Conservation (phyloP, 1,140 invertebrate species). For the Calliopsis andreniformis region DNA sequence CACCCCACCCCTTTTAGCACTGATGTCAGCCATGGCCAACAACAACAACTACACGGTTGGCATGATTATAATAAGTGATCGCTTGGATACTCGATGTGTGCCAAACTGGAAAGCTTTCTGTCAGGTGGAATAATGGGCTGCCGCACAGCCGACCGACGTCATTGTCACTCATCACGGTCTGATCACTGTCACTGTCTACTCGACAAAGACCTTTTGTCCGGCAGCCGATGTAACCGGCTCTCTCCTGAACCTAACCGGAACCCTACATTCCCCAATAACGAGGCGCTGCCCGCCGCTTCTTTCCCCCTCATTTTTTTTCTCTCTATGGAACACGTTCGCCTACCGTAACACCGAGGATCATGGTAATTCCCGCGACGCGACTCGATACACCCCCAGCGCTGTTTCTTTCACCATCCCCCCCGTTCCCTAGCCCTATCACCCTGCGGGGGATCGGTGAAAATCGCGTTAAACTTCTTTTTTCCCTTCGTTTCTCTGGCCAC, state of each 20-base stretch:
- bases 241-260: conserved; percentile 61
- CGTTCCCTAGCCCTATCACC: neutral
- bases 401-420: neutral
- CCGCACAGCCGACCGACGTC: conserved; percentile 68
- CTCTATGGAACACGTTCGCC: conserved; percentile 16
- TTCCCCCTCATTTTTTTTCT: conserved; percentile 6
- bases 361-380: conserved; percentile 51
- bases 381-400: conserved; percentile 32
- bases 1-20: conserved; percentile 49
- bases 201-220: conserved; percentile 68
- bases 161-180: conserved; percentile 70
- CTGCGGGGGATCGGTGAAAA: conserved; percentile 10
- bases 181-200: conserved; percentile 69
- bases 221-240: conserved; percentile 57
- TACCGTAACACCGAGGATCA: conserved; percentile 50
- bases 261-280: conserved; percentile 64
- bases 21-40: conserved; percentile 65
- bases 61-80: conserved; percentile 70
- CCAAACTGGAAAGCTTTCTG: conserved; percentile 71
- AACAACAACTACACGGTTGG: conserved; percentile 62
- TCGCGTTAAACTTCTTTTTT: conserved; percentile 5
- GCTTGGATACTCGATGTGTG: conserved; percentile 71
- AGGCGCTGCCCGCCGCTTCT: conserved; percentile 43
- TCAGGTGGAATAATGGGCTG: conserved; percentile 70
- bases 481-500: neutral